These are phyloP conservation scores for Sinonovacula constricta DNA, from an alignment of 1,140 invertebrate species.

Conservation along the genomic window DNA sequence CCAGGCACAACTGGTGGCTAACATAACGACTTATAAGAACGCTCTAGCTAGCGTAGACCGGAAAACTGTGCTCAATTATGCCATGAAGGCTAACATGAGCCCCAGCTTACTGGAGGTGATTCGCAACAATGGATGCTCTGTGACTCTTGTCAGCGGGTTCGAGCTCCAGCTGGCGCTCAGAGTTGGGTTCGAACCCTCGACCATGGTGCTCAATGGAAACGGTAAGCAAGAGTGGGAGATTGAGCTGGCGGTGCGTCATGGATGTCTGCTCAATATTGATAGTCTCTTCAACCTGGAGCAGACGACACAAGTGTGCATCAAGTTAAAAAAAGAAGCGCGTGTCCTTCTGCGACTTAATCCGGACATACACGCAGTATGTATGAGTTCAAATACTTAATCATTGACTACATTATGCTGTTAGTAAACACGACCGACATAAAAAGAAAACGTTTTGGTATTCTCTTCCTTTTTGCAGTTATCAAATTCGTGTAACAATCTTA, in stretches of 20 bases:
- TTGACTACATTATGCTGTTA: no score
- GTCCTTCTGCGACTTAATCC: conserved; percentile 70
- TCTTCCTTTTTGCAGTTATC: no score
- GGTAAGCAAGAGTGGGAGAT: conserved; percentile 78
- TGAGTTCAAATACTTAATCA: no score
- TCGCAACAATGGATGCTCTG: conserved; percentile 64
- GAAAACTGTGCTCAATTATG: conserved; percentile 66
- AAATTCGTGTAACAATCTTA: no score
- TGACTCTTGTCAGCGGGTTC: conserved; percentile 76
- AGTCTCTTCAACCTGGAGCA: conserved; percentile 76
- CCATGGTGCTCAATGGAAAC: conserved; percentile 78
- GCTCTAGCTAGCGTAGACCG: conserved; percentile 60
- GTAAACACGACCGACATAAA: no score
- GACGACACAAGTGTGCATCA: conserved; percentile 62
- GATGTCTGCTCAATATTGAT: conserved; percentile 77
- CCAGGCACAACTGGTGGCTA: conserved; percentile 62
- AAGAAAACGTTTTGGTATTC: no score
- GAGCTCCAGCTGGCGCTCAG: conserved; percentile 75
- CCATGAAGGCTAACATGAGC: conserved; percentile 77
- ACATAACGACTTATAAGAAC: conserved; percentile 67
- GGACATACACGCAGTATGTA: conserved; percentile 69
- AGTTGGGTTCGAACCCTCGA: conserved; percentile 68
- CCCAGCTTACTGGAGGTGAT: conserved; percentile 70
- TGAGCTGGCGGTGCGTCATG: conserved; percentile 71
- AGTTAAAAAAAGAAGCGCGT: conserved; percentile 44